Evolutionary conservation across 2,888 invertebrate species (phyloP), one percentile per base, ranked within the genome.

Genomic region (Hymenopus coronatus): DNA sequence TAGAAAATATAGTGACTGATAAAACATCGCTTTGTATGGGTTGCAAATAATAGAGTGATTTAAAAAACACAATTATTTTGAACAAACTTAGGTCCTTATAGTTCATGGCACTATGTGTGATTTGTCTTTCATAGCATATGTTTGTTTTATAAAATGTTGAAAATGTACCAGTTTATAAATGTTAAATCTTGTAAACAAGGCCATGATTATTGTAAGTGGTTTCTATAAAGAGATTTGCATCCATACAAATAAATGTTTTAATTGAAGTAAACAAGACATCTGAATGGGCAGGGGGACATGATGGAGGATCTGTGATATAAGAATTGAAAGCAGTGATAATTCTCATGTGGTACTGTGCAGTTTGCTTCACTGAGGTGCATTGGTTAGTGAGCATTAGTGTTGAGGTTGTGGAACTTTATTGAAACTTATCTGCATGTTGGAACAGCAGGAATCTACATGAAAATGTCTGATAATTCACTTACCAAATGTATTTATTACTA

Each of bases 281-380:
- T 81, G 4, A 54, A 83, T 54, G 83, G 83, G 28, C 12, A 12
- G 12, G 28, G 33, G 15, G 85, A 46, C 40, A 54, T 84, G 46
- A 86, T 86, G 89, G 89, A 89, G 88, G 89, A 89, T 89, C 89
- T 88, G 89, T 90, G 90, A 90, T 90, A 90, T 89, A 88, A 90
- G 86, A 27, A 82, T 87, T 87, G 81, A 82, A 40, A 82, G 87
- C 46, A 87, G n/a, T 40, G 40, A 33, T 30, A 87, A 40, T 87
- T 87, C n/a, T 33, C 81, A 82, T 70, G 54, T 70, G 20, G 54
- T 20, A 70, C 54, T 70, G 54, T 70, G 54, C 54, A 70, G 14
- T 20, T 70, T 70, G 25, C 20, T 70, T 70, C 54, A 70, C 54
- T 70, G 54, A 70, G 54, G 54, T 70, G 54, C 54, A 70, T 70